Evolutionary conservation across 2,797 vertebrate species (phyloP).

Genomic region (Xenopus petersii): DNA sequence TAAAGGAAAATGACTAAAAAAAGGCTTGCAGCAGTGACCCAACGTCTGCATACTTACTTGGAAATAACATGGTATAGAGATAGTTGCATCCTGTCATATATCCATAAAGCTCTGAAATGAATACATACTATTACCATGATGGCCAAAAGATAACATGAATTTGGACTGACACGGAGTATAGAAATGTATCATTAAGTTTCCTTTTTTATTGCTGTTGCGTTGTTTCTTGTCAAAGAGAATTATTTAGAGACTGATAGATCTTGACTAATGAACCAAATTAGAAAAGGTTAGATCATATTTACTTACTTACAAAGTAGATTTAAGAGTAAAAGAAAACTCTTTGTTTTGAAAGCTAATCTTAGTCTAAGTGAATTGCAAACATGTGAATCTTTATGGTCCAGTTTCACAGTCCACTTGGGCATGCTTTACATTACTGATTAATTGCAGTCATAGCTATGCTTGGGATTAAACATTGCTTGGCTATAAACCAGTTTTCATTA

Average conservation of each 20-base stretch:
- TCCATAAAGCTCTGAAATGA: background rate
- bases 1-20: no score
- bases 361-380: no score
- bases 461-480: no score
- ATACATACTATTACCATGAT: background rate
- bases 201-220: conserved; percentile 18
- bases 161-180: conserved; percentile 9
- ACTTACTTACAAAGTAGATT: background rate
- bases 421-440: no score
- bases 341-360: no score
- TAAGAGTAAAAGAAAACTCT: no score
- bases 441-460: no score
- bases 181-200: conserved; percentile 27
- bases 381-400: no score
- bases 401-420: no score
- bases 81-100: conserved; percentile 3
- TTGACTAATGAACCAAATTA: conserved; percentile 38
- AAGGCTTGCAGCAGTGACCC: no score
- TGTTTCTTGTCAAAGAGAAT: conserved; percentile 19
- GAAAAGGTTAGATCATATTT: conserved; percentile 20
- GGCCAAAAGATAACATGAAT: background rate
- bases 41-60: background rate
- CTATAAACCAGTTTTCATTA: no score
- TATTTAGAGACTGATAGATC: conserved; percentile 25
- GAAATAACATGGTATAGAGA: conserved; percentile 1